These are phyloP conservation scores for Ethmia dodecea DNA, from an alignment of 2,888 invertebrate genomes.

Conservation along the genomic window DNA sequence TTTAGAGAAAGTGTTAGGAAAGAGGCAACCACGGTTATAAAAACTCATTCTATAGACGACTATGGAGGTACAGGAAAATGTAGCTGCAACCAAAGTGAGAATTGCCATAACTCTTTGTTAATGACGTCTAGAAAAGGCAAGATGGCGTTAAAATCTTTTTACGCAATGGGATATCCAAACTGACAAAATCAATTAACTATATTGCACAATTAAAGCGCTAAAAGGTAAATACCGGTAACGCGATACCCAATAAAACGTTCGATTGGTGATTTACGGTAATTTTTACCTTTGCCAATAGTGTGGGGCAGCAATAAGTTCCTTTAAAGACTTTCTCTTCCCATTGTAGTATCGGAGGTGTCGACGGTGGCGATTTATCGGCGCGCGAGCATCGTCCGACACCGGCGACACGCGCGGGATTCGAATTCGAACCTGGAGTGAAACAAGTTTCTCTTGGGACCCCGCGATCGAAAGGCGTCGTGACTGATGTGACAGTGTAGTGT, in stretches of 20 bases:
- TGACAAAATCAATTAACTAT: slow-evolving; percentile 3
- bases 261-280: slow-evolving; percentile 29
- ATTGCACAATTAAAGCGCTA: not conserved
- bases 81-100: no score
- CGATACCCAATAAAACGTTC: slow-evolving; percentile 6
- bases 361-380: slow-evolving; percentile 18
- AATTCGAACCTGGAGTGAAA: not conserved
- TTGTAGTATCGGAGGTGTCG: slow-evolving; percentile 65
- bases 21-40: no score
- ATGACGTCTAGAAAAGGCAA: no score
- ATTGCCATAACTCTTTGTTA: no score
- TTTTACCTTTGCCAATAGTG: slow-evolving; percentile 32
- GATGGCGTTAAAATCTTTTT: no score
- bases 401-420: slow-evolving; percentile 4
- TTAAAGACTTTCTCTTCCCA: slow-evolving; percentile 63
- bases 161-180: no score
- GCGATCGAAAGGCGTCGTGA: no score
- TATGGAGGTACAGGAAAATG: no score
- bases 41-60: no score
- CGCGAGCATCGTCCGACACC: slow-evolving; percentile 5
- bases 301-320: slow-evolving; percentile 33
- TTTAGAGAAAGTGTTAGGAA: no score
- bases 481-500: no score
- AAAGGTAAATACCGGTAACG: slow-evolving; percentile 1
- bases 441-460: slow-evolving; percentile 1